Conservation (phyloP, 2,888 invertebrate genomes). For the Serripes groenlandicus region DNA sequence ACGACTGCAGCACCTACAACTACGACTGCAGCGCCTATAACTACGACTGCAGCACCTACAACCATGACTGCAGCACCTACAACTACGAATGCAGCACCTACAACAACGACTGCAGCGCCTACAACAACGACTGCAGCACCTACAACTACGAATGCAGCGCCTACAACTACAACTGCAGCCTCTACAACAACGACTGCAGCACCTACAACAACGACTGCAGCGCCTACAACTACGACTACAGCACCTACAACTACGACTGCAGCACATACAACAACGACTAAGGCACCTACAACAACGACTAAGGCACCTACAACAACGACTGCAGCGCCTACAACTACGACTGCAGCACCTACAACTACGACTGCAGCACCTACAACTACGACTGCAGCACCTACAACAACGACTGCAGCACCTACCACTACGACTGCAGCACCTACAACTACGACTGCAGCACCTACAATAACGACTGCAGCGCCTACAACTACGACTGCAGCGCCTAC, state of each 20-base stretch:
- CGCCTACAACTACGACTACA: neutral
- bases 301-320: conserved; percentile 1
- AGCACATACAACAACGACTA: neutral
- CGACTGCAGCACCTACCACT: conserved; percentile 1
- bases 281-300: neutral
- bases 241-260: neutral
- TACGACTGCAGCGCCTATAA: neutral
- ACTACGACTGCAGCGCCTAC: neutral
- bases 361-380: neutral
- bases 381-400: neutral
- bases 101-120: neutral
- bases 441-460: neutral
- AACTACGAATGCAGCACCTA: neutral
- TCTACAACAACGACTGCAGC: neutral
- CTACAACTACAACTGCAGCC: neutral
- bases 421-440: neutral
- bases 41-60: neutral
- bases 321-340: neutral
- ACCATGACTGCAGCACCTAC: neutral
- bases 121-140: neutral
- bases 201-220: neutral
- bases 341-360: conserved; percentile 2
- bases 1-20: neutral
- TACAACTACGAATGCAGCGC: neutral
- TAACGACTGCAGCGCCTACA: neutral